Conservation (phyloP, 2,113 vertebrate species). For the Orycteropus afer region DNA sequence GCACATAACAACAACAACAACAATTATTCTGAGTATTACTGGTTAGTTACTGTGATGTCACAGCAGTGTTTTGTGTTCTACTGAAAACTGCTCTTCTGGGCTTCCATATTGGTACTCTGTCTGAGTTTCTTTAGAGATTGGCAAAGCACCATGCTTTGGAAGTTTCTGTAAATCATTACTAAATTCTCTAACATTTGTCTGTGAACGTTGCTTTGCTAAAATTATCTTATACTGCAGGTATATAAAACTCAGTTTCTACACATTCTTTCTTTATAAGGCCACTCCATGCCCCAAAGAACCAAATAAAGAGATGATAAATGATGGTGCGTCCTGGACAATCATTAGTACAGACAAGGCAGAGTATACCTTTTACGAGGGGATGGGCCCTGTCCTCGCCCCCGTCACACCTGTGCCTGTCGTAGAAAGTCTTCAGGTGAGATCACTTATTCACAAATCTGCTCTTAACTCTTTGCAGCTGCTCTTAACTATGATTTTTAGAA, state of each 20-base stretch:
- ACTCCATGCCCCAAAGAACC: slow-evolving; percentile 99
- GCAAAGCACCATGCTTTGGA: neutral
- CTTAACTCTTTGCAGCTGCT: neutral
- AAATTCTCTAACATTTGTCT: neutral
- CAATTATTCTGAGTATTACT: no score
- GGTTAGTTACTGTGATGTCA: neutral
- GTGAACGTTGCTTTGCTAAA: neutral
- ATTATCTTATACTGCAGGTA: neutral
- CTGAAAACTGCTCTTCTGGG: neutral
- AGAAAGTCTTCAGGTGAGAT: slow-evolving; percentile 97
- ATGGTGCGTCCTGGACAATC: slow-evolving; percentile 99
- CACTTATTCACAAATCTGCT: neutral
- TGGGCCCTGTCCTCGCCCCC: slow-evolving; percentile 97
- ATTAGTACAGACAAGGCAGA: slow-evolving; percentile 99
- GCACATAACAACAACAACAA: no score
- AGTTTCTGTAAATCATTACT: neutral
- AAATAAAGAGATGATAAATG: slow-evolving; percentile 99
- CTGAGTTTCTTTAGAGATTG: neutral
- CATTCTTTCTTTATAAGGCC: slow-evolving; percentile 88
- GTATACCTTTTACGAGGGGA: slow-evolving; percentile 99
- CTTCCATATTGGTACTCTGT: neutral
- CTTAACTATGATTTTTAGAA: neutral
- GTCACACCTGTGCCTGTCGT: slow-evolving; percentile 99
- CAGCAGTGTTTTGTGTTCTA: neutral
- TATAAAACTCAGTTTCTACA: slow-evolving; percentile 18